Percentiles rank a stretch among this genome's conserved stretches.
These are phyloP conservation scores for Globodera rostochiensis DNA, from an alignment of 1,140 invertebrate species.

Conservation along the genomic window DNA sequence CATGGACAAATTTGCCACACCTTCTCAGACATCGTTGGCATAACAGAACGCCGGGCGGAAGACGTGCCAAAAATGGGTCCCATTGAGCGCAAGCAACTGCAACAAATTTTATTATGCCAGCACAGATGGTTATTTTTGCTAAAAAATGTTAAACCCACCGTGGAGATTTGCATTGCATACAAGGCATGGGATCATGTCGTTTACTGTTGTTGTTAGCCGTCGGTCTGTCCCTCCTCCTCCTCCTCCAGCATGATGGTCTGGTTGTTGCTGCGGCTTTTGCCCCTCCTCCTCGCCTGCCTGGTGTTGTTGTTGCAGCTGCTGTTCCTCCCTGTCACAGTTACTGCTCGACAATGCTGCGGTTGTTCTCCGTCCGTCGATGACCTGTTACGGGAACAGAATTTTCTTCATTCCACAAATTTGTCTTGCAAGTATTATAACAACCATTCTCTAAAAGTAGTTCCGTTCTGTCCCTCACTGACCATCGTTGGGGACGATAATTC, in stretches of 20 bases:
- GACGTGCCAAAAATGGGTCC: conserved; percentile 40
- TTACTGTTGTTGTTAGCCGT: not conserved
- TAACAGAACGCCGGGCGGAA: conserved; percentile 42
- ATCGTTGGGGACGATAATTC: not conserved
- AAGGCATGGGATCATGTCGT: conserved; percentile 39
- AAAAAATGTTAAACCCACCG: conserved; percentile 1
- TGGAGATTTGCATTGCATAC: conserved; percentile 38
- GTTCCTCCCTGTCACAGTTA: not conserved
- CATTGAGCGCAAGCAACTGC: conserved; percentile 44
- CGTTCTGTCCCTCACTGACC: not conserved
- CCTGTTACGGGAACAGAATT: not conserved
- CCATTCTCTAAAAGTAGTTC: too few relatives aligned
- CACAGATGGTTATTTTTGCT: too few relatives aligned
- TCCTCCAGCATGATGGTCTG: not conserved
- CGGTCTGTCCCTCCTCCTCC: too few relatives aligned
- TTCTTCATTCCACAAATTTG: too few relatives aligned
- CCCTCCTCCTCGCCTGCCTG: not conserved
- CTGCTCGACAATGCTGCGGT: not conserved
- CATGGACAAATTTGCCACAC: not conserved
- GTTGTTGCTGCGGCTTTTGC: not conserved
- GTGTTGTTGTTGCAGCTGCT: not conserved
- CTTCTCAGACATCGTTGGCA: conserved; percentile 47
- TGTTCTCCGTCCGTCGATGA: not conserved
- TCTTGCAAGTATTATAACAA: too few relatives aligned
- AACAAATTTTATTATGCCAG: not conserved